Evolutionary conservation across 2,888 invertebrate species (phyloP).

Genomic region (Scrobipalpa costella): DNA sequence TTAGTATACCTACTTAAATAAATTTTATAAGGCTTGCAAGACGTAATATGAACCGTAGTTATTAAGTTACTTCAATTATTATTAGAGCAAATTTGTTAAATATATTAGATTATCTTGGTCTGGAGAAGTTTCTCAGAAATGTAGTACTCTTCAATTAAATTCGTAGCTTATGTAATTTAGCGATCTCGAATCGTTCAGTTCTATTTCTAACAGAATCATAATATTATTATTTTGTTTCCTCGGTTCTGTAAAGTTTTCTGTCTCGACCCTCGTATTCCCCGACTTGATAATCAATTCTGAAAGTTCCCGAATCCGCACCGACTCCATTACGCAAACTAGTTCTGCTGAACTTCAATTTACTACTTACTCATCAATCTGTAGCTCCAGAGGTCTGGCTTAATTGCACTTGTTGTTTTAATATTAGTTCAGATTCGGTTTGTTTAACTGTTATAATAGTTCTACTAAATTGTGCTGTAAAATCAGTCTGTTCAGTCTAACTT

Average conservation of each 20-base stretch:
- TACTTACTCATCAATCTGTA: conserved; percentile 52
- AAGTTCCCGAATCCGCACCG: conserved; percentile 50
- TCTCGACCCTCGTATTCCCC: conserved; percentile 38
- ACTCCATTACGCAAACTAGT: conserved; percentile 51
- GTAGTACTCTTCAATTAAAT: too few relatives aligned
- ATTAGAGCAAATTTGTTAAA: too few relatives aligned
- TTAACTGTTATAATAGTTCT: conserved; percentile 7
- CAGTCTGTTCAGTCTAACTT: background rate
- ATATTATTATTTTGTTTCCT: background rate
- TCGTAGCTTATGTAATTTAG: too few relatives aligned
- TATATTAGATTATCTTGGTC: too few relatives aligned
- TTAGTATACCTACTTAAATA: too few relatives aligned
- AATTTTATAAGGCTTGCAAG: too few relatives aligned
- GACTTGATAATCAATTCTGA: conserved; percentile 50
- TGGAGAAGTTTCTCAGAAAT: too few relatives aligned
- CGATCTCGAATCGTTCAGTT: too few relatives aligned
- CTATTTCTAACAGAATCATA: background rate
- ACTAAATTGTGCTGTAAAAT: background rate
- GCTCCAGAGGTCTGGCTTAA: conserved; percentile 44
- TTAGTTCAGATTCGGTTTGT: conserved; percentile 36
- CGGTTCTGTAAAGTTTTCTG: conserved; percentile 28
- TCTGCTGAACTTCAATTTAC: conserved; percentile 47
- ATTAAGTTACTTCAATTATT: too few relatives aligned
- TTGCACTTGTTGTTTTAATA: conserved; percentile 48
- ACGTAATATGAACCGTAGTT: too few relatives aligned